Conservation (phyloP, 2,113 vertebrate genomes). For the Entomyzon cyanotis region DNA sequence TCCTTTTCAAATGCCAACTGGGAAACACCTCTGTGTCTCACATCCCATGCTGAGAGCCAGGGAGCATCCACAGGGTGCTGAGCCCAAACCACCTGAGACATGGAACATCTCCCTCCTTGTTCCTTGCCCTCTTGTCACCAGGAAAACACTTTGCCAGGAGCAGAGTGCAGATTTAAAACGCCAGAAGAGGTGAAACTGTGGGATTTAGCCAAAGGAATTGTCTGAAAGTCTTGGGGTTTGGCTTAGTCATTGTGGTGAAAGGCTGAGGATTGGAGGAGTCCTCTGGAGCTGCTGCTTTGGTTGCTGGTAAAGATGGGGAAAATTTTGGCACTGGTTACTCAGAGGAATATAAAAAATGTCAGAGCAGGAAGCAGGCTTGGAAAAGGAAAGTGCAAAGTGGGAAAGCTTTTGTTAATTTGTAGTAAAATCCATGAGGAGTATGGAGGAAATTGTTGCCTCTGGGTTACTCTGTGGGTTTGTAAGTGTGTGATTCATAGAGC, state of each 20-base stretch:
- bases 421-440: neutral
- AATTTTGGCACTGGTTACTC: neutral
- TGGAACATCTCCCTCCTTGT: neutral
- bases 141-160: neutral
- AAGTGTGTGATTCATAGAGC: neutral
- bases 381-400: neutral
- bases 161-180: neutral
- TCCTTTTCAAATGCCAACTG: neutral
- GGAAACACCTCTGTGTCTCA: neutral
- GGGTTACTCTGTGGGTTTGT: neutral
- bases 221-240: neutral
- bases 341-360: neutral
- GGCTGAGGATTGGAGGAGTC: neutral
- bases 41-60: fast-evolving
- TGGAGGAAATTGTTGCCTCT: neutral
- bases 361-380: neutral
- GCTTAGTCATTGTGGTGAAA: fast-evolving
- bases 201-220: slow-evolving; percentile 2
- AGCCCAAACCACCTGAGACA: neutral
- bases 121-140: neutral
- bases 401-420: neutral
- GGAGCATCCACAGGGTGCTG: neutral
- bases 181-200: neutral
- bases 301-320: neutral
- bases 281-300: neutral